Evolutionary conservation across 2,113 vertebrate species (phyloP).

Genomic region (Strigops habroptila): DNA sequence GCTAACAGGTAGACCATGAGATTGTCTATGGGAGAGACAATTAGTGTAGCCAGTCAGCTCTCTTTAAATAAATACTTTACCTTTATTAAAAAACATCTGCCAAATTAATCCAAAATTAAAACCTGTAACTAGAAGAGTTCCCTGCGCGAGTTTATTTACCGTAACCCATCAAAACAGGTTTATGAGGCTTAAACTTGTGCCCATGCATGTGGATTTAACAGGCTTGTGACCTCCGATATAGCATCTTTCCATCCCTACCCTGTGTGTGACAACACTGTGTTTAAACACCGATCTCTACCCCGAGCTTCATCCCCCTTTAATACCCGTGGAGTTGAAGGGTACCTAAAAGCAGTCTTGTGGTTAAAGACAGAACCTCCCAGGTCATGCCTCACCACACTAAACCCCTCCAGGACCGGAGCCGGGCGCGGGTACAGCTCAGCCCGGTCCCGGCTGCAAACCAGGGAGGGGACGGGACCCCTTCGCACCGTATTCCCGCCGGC

Average conservation of each 20-base stretch:
- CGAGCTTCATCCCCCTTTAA: background rate
- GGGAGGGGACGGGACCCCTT: background rate
- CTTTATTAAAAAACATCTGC: background rate
- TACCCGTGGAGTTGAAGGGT: background rate
- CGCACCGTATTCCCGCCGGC: background rate
- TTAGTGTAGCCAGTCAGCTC: accelerated
- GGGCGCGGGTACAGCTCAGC: background rate
- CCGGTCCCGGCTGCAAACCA: background rate
- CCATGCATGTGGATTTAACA: background rate
- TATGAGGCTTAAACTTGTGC: background rate
- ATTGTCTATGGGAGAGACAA: accelerated
- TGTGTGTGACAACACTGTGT: background rate
- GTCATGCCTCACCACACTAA: background rate
- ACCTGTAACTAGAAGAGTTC: background rate
- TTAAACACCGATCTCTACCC: background rate
- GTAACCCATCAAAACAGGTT: background rate
- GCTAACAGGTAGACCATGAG: background rate
- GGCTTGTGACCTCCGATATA: background rate
- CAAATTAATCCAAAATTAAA: background rate
- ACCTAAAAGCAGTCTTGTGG: background rate
- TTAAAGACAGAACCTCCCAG: background rate
- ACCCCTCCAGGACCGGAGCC: background rate
- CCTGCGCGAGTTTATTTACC: background rate
- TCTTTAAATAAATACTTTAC: background rate
- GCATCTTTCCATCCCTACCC: background rate